Evolutionary conservation across 2,797 vertebrate species (phyloP).

Genomic region (Vultur gryphus): DNA sequence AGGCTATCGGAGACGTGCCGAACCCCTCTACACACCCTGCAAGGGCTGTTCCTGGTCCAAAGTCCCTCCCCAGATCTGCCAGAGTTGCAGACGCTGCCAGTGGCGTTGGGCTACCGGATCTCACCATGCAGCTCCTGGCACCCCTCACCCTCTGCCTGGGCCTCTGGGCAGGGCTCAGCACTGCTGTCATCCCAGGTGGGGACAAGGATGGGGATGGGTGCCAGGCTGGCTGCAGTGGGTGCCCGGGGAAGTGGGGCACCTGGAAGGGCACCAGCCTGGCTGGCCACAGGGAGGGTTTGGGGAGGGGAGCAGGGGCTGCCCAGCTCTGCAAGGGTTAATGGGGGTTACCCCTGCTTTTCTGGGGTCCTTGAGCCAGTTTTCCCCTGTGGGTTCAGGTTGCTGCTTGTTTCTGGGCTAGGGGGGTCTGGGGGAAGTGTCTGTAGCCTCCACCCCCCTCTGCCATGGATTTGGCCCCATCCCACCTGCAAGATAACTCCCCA

Average conservation of each 20-base stretch:
- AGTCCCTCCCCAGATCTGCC: not conserved
- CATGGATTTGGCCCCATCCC: not conserved
- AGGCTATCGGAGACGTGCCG: fast-evolving
- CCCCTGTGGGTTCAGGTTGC: not conserved
- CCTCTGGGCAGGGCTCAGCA: not conserved
- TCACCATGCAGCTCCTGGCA: constrained; percentile 11
- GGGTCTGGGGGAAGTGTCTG: not conserved
- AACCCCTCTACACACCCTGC: not conserved
- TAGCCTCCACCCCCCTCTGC: not conserved
- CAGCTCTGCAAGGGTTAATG: not conserved
- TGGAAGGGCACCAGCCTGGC: not conserved
- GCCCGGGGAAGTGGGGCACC: not conserved
- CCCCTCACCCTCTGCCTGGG: not conserved
- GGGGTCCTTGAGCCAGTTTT: not conserved
- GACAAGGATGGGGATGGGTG: not conserved
- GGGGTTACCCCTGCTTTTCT: not conserved
- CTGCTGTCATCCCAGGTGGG: constrained; percentile 27
- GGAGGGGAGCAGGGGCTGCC: not conserved
- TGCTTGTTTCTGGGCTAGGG: not conserved
- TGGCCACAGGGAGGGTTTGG: not conserved
- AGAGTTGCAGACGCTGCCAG: not conserved
- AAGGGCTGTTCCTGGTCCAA: not conserved
- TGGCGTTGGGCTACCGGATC: fast-evolving
- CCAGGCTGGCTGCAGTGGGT: not conserved
- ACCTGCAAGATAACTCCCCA: not conserved